Conservation (phyloP, 2,888 invertebrate species). For the Heliconius ismenius region DNA sequence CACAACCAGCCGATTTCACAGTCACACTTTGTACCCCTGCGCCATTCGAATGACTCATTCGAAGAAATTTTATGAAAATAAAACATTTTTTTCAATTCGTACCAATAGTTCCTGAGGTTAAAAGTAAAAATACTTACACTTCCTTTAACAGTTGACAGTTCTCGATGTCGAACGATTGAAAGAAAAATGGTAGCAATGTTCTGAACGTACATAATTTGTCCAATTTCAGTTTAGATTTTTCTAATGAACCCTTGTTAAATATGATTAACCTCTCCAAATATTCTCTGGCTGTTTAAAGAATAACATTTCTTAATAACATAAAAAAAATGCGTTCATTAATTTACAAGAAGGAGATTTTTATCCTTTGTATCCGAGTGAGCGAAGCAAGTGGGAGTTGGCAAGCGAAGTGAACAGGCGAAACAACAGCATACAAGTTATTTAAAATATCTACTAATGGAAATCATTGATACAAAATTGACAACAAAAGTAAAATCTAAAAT, state of each 20-base stretch:
- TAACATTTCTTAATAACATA: neutral
- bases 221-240: constrained; percentile 52
- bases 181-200: constrained; percentile 52
- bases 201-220: constrained; percentile 56
- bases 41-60: too few species aligned
- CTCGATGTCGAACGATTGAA: constrained; percentile 44
- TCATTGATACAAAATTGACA: too few species aligned
- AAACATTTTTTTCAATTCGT: too few species aligned
- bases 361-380: neutral
- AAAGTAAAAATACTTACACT: constrained; percentile 21
- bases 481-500: too few species aligned
- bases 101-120: too few species aligned
- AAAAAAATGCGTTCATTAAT: neutral
- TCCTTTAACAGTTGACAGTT: constrained; percentile 35
- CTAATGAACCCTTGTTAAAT: constrained; percentile 52
- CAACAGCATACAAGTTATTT: too few species aligned
- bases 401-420: neutral
- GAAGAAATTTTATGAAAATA: too few species aligned
- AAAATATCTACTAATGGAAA: too few species aligned
- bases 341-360: neutral
- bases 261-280: constrained; percentile 52
- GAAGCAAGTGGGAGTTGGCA: neutral
- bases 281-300: constrained; percentile 49
- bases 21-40: too few species aligned
- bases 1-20: too few species aligned